Evolutionary conservation across 2,888 invertebrate genomes (phyloP).

Genomic region (Coelopa pilipes): DNA sequence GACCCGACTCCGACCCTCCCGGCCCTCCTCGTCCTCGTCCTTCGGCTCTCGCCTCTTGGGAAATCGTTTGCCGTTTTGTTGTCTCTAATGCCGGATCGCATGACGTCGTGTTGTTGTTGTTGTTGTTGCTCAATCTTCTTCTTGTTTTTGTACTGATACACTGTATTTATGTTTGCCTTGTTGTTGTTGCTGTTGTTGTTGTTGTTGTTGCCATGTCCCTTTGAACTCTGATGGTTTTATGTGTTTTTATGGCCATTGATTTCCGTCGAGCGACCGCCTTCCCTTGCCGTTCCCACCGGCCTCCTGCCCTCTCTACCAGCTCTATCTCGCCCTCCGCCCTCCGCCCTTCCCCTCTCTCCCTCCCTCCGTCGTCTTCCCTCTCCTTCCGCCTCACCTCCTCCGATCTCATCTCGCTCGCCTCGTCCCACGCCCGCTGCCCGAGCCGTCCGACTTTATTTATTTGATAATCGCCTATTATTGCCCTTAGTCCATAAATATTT

Average conservation of each 20-base stretch:
- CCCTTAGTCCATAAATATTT: too few relatives aligned
- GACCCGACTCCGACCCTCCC: not conserved
- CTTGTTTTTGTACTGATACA: too few relatives aligned
- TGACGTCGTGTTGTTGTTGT: conserved; percentile 11
- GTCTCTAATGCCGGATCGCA: conserved; percentile 21
- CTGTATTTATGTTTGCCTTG: too few relatives aligned
- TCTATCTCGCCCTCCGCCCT: not conserved
- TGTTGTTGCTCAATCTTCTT: not conserved
- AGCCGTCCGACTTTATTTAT: too few relatives aligned
- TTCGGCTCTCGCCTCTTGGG: not conserved
- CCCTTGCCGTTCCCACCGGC: not conserved
- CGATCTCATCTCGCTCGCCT: not conserved
- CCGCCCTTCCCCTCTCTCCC: not conserved
- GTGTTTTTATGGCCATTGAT: conserved; percentile 33
- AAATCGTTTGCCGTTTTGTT: conserved; percentile 14
- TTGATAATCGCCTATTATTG: too few relatives aligned
- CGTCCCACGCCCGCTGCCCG: too few relatives aligned
- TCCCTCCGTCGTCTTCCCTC: not conserved
- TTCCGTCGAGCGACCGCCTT: not conserved
- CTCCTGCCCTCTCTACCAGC: not conserved
- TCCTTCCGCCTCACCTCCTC: too few relatives aligned
- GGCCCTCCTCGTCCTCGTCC: not conserved
- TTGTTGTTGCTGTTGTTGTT: not conserved
- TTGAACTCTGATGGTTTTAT: conserved; percentile 32
- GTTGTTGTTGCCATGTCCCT: conserved; percentile 7